Base-by-base conservation (phyloP, 2,888 invertebrate species). In the Torymus tubicola region DNA sequence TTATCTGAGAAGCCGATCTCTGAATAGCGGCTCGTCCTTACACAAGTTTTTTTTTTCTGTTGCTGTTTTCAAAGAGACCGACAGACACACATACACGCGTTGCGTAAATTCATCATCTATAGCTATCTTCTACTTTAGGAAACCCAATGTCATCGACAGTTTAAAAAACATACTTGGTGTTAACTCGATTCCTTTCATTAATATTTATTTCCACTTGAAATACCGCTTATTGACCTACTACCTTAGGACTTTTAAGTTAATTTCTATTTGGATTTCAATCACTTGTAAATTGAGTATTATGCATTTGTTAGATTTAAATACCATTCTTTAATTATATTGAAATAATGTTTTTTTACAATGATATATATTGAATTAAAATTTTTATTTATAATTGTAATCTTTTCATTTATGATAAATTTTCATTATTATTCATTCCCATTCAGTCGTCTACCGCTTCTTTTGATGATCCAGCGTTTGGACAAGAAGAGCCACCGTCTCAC, bases 361-460 rank as follows among this genome's bases (percentile, higher is more conserved):
- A 8, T 42, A 42, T 8, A 42, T 42, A 42, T 42, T 42, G 42
- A 42, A 42, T 42, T 42, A 8, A 42, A 42, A 42, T 42, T 8
- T 42, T 42, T 42, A 42, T 42, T 42, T 42, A 42, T 42, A 42
- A 42, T 42, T 42, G 8, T 42, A 42, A 5, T 0, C 42, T 42
- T 42, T 8, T 1, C 8, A 42, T 42, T 57, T 2, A 21, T 52
- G 21, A 53, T 13, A 13, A 24, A 52, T 3, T 53, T 76, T 14
- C 12, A 68, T 42, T 42, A 42, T 42, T 42, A 42, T 42, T 42
- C 42, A 42, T 42, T 42, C 8, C 8, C 42, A 42, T 42, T 42
- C 63, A 85, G 85, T 81, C 80, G 1, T 68, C 85, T 0, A 81
- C 73, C 21, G 79, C 83, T 10, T 80, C 84, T 52, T 72, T 73